Percentiles rank a stretch among this genome's conserved stretches.
Evolutionary conservation across 2,113 vertebrate species (phyloP).

Genomic region (Helogale parvula): DNA sequence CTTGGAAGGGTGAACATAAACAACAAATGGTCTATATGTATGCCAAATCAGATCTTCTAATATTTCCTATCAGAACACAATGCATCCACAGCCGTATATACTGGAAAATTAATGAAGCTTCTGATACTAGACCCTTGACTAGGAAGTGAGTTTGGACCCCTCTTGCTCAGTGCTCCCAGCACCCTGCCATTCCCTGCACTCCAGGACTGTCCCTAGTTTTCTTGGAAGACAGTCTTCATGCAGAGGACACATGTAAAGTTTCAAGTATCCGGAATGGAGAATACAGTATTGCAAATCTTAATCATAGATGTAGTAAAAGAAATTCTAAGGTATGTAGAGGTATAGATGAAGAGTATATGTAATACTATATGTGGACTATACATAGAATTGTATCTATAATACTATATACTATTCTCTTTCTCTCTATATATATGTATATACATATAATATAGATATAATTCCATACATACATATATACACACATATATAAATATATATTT

Average conservation of each 20-base stretch:
- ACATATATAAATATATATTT: background rate
- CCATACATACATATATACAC: background rate
- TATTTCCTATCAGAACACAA: background rate
- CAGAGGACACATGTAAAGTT: background rate
- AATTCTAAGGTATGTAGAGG: background rate
- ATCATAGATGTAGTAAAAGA: background rate
- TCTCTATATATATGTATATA: background rate
- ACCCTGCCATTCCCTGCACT: accelerated
- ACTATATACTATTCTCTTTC: background rate
- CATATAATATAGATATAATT: background rate
- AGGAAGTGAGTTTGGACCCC: background rate
- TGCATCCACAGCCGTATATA: accelerated
- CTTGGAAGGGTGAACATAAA: background rate
- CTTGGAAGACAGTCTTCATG: background rate
- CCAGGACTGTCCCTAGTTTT: background rate
- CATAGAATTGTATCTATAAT: background rate
- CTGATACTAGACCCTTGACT: background rate
- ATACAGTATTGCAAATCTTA: background rate
- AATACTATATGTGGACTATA: background rate
- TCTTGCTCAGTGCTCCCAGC: accelerated
- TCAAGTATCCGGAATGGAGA: background rate
- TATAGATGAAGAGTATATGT: background rate
- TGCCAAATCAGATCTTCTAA: background rate
- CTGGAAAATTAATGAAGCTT: background rate
- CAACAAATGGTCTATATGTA: background rate